Evolutionary conservation across 1,140 invertebrate genomes (phyloP), one percentile per base, ranked within the genome.

Genomic region (Drosophila subobscura): DNA sequence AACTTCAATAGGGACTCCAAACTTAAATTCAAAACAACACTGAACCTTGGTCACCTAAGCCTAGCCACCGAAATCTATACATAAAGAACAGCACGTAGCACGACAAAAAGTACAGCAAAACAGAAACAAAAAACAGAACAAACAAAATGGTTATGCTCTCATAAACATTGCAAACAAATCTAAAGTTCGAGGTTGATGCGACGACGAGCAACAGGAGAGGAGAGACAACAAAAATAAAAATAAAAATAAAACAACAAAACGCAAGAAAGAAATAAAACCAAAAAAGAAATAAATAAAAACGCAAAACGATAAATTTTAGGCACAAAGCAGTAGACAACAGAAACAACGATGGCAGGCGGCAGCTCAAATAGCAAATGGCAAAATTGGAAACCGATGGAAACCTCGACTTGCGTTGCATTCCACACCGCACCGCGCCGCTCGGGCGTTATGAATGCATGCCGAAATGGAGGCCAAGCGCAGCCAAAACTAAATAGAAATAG

Each of bases 341-440:
- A 33, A 41, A 45, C 56, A 50, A 4, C 25, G 46, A 14, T 42
- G 50, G 20, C 54, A 10, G 23, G 29, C 67, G 70, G 55, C 74
- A 56, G 68, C 81, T 85, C 81, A 80, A 85, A 85, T 86, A 74
- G 77, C 77, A 80, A 78, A 77, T 74, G 61, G 77, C 68, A 72
- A 88, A 88, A 88, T 88, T 88, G 83, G 79, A 88, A 88, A 88
- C 83, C 83, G 74, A 88, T 88, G 83, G 74, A 72, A 86, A 83
- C 83, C 83, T 88, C 83, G 83, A 75, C 83, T 88, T 83, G 56
- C 49, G 25, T 37, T 52, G 50, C 59, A 40, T 10, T 4, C 10
- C 33, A 37, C 10, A 3, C 8, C 10, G 33, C 8, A 37, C 8
- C 29, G 3, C 8, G 3, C 29, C 29, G 8, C 29, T 33, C 33